Conservation (phyloP, 2,888 invertebrate genomes). For the Slavum lentiscoides region DNA sequence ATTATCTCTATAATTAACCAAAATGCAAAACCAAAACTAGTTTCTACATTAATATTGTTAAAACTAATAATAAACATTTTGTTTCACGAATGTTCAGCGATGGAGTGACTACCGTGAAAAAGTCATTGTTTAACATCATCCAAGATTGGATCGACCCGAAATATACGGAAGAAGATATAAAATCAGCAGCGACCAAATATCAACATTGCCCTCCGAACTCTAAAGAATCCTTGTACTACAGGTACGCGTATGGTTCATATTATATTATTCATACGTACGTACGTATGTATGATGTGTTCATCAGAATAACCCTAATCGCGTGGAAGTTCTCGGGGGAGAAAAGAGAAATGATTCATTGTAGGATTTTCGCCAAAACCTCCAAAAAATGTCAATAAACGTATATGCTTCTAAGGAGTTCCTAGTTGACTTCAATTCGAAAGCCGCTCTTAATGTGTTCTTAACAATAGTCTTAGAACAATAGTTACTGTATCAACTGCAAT, state of each 20-base stretch:
- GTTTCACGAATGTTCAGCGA: conserved; percentile 63
- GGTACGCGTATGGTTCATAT: conserved; percentile 58
- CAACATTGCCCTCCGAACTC: conserved; percentile 75
- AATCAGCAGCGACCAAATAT: conserved; percentile 63
- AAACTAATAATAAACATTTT: background rate
- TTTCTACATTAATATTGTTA: background rate
- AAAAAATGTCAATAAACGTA: too few species aligned
- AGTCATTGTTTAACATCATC: conserved; percentile 71
- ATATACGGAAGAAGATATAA: conserved; percentile 66
- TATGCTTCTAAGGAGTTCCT: too few species aligned
- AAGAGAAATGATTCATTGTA: too few species aligned
- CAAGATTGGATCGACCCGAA: conserved; percentile 72
- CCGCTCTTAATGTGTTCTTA: too few species aligned
- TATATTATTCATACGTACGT: background rate
- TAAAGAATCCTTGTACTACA: conserved; percentile 77
- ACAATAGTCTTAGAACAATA: too few species aligned
- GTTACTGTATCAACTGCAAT: too few species aligned
- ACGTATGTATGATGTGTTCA: too few species aligned
- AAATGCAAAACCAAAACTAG: background rate
- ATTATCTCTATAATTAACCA: background rate
- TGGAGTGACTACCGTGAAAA: conserved; percentile 74
- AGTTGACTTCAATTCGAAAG: too few species aligned
- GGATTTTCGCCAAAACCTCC: too few species aligned
- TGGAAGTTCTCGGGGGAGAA: too few species aligned
- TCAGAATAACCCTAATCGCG: too few species aligned